phyloP scores from a whole-genome alignment of 2,888 invertebrate genomes.

The Conistra vaccinii region DNA sequence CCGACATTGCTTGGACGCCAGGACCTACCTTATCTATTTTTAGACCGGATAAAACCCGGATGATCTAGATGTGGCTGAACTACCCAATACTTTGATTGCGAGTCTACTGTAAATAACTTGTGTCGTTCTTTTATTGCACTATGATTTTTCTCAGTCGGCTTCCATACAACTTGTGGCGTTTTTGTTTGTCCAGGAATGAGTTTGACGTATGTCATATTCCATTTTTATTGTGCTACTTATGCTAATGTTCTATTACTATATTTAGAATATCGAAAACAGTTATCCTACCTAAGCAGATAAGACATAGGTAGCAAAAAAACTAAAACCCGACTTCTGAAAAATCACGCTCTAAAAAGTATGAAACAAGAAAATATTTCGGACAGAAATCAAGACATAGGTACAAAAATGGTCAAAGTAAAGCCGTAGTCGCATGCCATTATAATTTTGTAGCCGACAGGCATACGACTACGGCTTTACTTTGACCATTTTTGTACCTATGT shows the following conservation, averaged over 20 bases:
- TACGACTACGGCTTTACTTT: no score
- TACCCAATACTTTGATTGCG: background rate
- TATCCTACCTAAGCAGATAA: background rate
- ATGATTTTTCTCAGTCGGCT: no score
- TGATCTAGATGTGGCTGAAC: background rate
- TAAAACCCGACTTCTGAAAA: no score
- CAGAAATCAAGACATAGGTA: no score
- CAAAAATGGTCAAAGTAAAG: no score
- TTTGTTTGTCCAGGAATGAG: background rate
- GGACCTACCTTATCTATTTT: slow-evolving; percentile 1
- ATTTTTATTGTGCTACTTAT: background rate
- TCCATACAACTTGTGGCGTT: background rate
- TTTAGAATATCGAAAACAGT: background rate
- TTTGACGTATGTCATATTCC: background rate
- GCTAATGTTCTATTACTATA: background rate
- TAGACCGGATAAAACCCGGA: slow-evolving; percentile 4
- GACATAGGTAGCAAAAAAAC: background rate
- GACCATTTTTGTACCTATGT: no score
- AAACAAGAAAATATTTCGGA: no score
- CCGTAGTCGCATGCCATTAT: no score
- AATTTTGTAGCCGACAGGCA: no score
- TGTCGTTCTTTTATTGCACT: background rate
- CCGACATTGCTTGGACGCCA: background rate
- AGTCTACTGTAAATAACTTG: background rate
- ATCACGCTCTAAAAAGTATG: no score